Conservation (phyloP, 92 coral and sea anemone genomes). For the Galaxea fascicularis region DNA sequence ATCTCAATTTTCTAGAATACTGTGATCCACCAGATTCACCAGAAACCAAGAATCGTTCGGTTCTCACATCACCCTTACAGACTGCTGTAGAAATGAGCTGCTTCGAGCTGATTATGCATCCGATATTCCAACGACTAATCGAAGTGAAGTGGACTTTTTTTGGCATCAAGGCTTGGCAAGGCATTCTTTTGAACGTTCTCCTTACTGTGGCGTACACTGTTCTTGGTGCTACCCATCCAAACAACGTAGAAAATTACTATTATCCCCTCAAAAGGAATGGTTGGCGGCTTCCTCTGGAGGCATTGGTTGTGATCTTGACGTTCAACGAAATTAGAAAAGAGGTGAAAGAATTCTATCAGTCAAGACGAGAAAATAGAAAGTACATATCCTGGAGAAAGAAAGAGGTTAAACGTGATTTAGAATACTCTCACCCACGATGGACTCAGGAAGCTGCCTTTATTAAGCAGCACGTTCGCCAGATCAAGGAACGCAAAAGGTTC, state of each 20-base stretch:
- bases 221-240: constrained; percentile 63
- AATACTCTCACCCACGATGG: constrained; percentile 80
- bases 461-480: constrained; percentile 36
- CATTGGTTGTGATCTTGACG: constrained; percentile 52
- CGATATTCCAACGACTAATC: constrained; percentile 77
- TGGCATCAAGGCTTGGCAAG: constrained; percentile 63
- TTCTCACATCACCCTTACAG: constrained; percentile 59
- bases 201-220: constrained; percentile 66
- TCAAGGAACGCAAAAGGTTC: constrained; percentile 43
- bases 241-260: constrained; percentile 46
- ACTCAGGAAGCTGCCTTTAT: constrained; percentile 59
- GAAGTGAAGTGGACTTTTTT: constrained; percentile 74
- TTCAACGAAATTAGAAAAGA: constrained; percentile 66
- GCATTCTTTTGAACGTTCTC: constrained; percentile 62
- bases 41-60: constrained; percentile 41
- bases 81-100: constrained; percentile 71
- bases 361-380: constrained; percentile 43
- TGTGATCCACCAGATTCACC: constrained; percentile 58
- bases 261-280: constrained; percentile 52
- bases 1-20: constrained; percentile 71
- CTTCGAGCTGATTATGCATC: constrained; percentile 79
- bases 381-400: constrained; percentile 63
- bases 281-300: constrained; percentile 72
- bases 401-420: constrained; percentile 62
- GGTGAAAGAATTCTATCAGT: constrained; percentile 64